These are phyloP conservation scores for Entomyzon cyanotis DNA, from an alignment of 2,113 vertebrate genomes.

Conservation along the genomic window DNA sequence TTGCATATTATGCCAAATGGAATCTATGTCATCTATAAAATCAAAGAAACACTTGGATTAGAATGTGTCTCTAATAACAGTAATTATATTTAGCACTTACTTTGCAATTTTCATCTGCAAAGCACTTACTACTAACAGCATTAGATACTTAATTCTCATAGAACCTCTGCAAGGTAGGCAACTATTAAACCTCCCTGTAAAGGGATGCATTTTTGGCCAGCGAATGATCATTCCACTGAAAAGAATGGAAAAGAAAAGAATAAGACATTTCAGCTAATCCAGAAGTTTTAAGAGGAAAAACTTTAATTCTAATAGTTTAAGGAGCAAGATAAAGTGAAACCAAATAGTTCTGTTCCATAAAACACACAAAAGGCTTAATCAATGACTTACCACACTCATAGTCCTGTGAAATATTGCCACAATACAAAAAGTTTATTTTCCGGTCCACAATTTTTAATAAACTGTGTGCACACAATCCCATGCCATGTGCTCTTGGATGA, in stretches of 20 bases:
- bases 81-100: conserved; percentile 32
- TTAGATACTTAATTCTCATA: conserved; percentile 15
- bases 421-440: not conserved
- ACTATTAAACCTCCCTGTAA: not conserved
- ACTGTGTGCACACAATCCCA: not conserved
- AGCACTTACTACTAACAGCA: conserved; percentile 1
- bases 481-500: not conserved
- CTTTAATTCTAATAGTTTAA: not conserved
- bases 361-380: not conserved
- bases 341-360: not conserved
- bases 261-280: not conserved
- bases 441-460: not conserved
- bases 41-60: conserved; percentile 23
- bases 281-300: not conserved
- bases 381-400: not conserved
- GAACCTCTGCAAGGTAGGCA: not conserved
- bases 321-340: not conserved
- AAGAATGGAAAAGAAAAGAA: not conserved
- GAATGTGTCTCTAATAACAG: conserved; percentile 15
- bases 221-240: not conserved
- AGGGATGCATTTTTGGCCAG: not conserved
- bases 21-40: conserved; percentile 42
- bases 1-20: conserved; percentile 2
- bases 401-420: not conserved
- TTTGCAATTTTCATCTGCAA: conserved; percentile 39